Conservation (phyloP, 2,888 invertebrate genomes). For the Drosophila multiciliata region DNA sequence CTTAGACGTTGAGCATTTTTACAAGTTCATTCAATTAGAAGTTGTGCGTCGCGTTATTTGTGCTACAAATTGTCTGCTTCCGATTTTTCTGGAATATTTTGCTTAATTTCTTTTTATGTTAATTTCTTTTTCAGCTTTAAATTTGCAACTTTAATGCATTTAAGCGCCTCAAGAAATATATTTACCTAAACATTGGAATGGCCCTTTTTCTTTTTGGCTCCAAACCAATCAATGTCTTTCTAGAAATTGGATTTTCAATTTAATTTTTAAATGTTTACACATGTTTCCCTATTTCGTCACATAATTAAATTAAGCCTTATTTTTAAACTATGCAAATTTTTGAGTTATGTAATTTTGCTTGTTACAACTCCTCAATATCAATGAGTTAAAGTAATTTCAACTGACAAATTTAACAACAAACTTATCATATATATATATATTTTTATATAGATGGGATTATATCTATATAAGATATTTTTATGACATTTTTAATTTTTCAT, state of each 20-base stretch:
- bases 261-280: not conserved
- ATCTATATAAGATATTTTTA: constrained; percentile 33
- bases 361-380: not conserved
- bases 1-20: constrained; percentile 68
- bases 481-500: constrained; percentile 68
- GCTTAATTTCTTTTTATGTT: constrained; percentile 34
- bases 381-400: not conserved
- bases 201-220: too few species aligned
- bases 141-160: not conserved
- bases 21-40: constrained; percentile 79
- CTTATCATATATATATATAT: not conserved
- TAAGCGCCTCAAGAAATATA: not conserved
- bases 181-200: not conserved
- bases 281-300: not conserved
- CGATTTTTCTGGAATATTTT: constrained; percentile 15
- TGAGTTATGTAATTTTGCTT: not conserved
- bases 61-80: constrained; percentile 33
- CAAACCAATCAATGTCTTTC: not conserved
- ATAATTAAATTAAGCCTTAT: not conserved
- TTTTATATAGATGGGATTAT: constrained; percentile 18
- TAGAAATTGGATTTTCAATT: not conserved
- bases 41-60: constrained; percentile 52
- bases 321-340: not conserved
- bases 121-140: constrained; percentile 26
- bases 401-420: not conserved